These are phyloP conservation scores for Rallus crepitans DNA, from an alignment of 2,797 vertebrate genomes.

Conservation along the genomic window DNA sequence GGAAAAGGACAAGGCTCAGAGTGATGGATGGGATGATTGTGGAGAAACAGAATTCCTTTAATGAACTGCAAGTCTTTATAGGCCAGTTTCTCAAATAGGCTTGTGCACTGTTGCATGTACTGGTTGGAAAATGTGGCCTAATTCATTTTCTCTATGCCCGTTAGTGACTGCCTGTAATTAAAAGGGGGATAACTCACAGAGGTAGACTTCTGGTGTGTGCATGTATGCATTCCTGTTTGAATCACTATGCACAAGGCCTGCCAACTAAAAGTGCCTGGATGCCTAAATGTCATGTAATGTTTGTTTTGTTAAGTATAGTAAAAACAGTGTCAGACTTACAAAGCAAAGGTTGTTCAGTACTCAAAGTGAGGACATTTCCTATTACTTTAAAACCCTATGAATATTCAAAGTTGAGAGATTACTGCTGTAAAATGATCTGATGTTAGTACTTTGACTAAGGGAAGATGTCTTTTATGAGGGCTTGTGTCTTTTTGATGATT, in stretches of 20 bases:
- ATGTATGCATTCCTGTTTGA: not conserved
- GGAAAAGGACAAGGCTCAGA: not conserved
- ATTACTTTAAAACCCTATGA: not conserved
- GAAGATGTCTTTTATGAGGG: not conserved
- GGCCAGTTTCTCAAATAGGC: not conserved
- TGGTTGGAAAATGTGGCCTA: not conserved
- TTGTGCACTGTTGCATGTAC: not conserved
- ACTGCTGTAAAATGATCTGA: not conserved
- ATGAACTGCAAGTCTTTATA: not conserved
- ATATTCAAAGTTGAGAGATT: not conserved
- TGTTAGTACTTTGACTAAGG: not conserved
- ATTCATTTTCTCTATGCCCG: not conserved
- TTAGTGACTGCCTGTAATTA: not conserved
- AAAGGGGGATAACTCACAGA: not conserved
- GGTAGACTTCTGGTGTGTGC: not conserved
- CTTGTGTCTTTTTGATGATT: not conserved
- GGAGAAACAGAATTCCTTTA: constrained; percentile 18
- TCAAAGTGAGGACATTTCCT: not conserved
- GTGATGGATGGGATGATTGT: not conserved
- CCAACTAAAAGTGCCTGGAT: not conserved
- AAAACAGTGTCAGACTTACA: not conserved
- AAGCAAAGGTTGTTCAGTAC: not conserved
- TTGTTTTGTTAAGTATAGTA: not conserved
- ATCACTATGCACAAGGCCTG: not conserved
- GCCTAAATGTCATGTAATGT: not conserved